Percentiles rank a stretch among this genome's conserved stretches.
phyloP scores from a whole-genome alignment of 1,140 invertebrate genomes.

The Halesus radiatus region DNA sequence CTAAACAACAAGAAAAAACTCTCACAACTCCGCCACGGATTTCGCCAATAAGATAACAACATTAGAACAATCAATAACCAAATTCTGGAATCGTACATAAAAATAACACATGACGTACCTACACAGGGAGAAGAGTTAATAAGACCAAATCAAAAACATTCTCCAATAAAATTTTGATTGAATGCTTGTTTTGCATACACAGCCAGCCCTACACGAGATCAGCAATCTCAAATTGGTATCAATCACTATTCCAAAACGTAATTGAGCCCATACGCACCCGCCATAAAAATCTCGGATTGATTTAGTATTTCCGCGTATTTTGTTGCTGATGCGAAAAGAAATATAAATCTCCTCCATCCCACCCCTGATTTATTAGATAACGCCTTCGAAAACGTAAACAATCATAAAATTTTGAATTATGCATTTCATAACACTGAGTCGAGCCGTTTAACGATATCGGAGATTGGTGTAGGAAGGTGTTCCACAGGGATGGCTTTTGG shows the following conservation, averaged over 20 bases:
- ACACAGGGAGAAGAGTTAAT: too few relatives aligned
- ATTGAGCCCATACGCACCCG: slow-evolving; percentile 6
- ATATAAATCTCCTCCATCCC: slow-evolving; percentile 17
- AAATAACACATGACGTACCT: too few relatives aligned
- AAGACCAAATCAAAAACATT: too few relatives aligned
- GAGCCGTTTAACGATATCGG: slow-evolving; percentile 39
- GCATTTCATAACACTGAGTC: slow-evolving; percentile 34
- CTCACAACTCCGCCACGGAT: too few relatives aligned
- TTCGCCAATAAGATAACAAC: too few relatives aligned
- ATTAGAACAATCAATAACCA: too few relatives aligned
- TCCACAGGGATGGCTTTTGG: neutral
- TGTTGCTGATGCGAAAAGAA: slow-evolving; percentile 8
- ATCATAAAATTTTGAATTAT: slow-evolving; percentile 44
- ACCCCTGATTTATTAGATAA: slow-evolving; percentile 35
- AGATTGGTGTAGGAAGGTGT: slow-evolving; percentile 9
- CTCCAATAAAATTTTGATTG: too few relatives aligned
- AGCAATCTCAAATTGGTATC: slow-evolving; percentile 28
- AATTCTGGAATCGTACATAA: too few relatives aligned
- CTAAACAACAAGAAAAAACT: too few relatives aligned
- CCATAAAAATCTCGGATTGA: slow-evolving; percentile 4
- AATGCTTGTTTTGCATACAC: neutral
- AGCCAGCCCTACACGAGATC: neutral
- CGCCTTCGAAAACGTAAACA: slow-evolving; percentile 36
- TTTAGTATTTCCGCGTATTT: neutral
- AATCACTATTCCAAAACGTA: slow-evolving; percentile 24